Conservation (phyloP, 2,113 vertebrate species). For the Chaenocephalus aceratus region DNA sequence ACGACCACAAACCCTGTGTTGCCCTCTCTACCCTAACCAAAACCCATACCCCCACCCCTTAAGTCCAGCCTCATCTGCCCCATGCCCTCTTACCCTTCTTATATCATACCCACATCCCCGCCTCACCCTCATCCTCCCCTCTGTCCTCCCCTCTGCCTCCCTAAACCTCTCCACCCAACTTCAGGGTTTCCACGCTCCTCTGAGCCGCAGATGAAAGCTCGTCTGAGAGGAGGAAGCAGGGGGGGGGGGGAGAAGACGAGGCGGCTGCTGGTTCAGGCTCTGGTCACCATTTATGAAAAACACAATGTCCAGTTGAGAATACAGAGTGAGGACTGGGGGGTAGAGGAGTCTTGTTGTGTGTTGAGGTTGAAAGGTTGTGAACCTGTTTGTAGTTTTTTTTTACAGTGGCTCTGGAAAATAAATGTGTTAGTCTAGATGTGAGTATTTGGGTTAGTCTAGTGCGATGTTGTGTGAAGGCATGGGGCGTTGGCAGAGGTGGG, state of each 20-base stretch:
- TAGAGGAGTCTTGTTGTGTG: slow-evolving; percentile 62
- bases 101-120: slow-evolving; percentile 41
- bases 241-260: background rate
- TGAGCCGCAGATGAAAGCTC: slow-evolving; percentile 26
- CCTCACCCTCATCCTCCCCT: slow-evolving; percentile 38
- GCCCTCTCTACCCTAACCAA: slow-evolving; percentile 49
- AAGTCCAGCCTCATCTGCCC: slow-evolving; percentile 43
- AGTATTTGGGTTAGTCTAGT: slow-evolving; percentile 59
- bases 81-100: slow-evolving; percentile 43
- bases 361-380: slow-evolving; percentile 65
- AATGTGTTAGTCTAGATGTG: slow-evolving; percentile 49
- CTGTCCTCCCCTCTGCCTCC: background rate
- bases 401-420: slow-evolving; percentile 30
- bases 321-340: slow-evolving; percentile 48
- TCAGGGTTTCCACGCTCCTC: slow-evolving; percentile 33
- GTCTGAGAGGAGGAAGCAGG: slow-evolving; percentile 31
- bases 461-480: slow-evolving; percentile 48
- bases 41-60: slow-evolving; percentile 55
- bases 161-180: slow-evolving; percentile 29
- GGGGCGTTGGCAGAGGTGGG: slow-evolving; percentile 42
- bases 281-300: slow-evolving; percentile 65
- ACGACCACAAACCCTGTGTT: slow-evolving; percentile 67
- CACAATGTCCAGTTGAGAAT: slow-evolving; percentile 65
- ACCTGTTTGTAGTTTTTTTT: slow-evolving; percentile 46
- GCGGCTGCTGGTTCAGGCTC: slow-evolving; percentile 41